Evolutionary conservation across 2,113 vertebrate genomes (phyloP).

Genomic region (Pardalotus punctatus): DNA sequence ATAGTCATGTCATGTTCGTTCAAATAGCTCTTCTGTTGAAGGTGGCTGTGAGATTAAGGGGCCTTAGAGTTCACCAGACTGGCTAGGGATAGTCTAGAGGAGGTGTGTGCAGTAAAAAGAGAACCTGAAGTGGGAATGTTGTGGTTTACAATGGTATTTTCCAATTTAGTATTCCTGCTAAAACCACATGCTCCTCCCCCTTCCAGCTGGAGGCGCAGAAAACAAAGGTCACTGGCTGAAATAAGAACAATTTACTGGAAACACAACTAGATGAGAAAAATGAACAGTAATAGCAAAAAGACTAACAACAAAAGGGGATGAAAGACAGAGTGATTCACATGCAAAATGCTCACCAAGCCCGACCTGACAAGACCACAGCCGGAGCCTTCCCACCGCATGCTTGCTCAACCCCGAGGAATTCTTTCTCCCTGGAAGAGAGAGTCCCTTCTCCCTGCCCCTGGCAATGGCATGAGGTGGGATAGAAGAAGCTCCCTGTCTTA

Average conservation of each 20-base stretch:
- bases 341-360: background rate
- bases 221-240: background rate
- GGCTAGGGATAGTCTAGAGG: background rate
- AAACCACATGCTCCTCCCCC: accelerated
- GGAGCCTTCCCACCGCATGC: no score
- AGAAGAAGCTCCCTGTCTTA: background rate
- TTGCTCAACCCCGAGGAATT: background rate
- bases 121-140: background rate
- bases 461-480: background rate
- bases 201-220: background rate
- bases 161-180: background rate
- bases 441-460: background rate
- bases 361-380: background rate
- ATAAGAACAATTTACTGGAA: background rate
- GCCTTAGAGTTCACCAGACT: background rate
- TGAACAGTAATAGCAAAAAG: background rate
- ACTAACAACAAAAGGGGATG: background rate
- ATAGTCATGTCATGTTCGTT: background rate
- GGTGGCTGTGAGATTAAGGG: constrained; percentile 16
- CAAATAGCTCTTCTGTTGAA: background rate
- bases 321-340: background rate
- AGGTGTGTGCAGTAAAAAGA: background rate
- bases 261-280: background rate
- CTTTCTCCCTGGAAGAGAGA: background rate
- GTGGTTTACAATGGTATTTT: background rate